phyloP scores from a whole-genome alignment of 2,797 vertebrate species.

The Lagocephalus sceleratus region DNA sequence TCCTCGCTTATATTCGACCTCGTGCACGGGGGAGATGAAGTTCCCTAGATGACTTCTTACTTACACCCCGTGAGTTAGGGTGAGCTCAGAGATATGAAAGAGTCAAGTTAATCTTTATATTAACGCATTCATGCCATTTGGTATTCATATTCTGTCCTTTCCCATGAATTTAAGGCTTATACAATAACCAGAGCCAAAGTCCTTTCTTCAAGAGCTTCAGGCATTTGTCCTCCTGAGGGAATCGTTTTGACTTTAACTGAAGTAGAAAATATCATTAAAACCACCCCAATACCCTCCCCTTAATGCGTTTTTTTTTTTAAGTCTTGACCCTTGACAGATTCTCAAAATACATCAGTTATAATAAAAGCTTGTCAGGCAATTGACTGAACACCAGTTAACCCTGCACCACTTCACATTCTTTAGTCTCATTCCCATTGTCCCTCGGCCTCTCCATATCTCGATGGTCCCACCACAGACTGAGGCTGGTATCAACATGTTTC shows the following conservation, averaged over 20 bases:
- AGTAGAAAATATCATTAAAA: slow-evolving; percentile 53
- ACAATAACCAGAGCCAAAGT: slow-evolving; percentile 49
- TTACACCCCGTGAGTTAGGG: slow-evolving; percentile 5
- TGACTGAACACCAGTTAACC: slow-evolving; percentile 54
- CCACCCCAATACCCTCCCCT: slow-evolving; percentile 51
- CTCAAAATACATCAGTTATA: slow-evolving; percentile 60
- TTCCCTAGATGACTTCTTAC: slow-evolving; percentile 10
- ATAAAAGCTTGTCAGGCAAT: slow-evolving; percentile 52
- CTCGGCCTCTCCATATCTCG: slow-evolving; percentile 36
- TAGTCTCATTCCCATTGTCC: slow-evolving; percentile 46
- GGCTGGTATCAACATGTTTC: slow-evolving; percentile 47
- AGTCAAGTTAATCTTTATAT: background rate
- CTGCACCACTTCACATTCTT: slow-evolving; percentile 60
- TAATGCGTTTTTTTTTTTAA: slow-evolving; percentile 28
- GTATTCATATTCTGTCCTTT: slow-evolving; percentile 37
- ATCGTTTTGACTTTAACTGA: slow-evolving; percentile 57
- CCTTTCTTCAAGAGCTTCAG: slow-evolving; percentile 58
- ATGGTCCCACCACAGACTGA: slow-evolving; percentile 17
- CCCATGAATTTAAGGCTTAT: slow-evolving; percentile 68
- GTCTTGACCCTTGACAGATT: slow-evolving; percentile 58
- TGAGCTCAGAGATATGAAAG: background rate
- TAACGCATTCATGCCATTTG: no score
- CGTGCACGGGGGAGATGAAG: slow-evolving; percentile 41
- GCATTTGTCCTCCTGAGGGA: slow-evolving; percentile 42
- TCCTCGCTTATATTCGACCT: slow-evolving; percentile 65